Conservation (phyloP, 2,797 vertebrate species). For the Muraenolepis orangiensis region DNA sequence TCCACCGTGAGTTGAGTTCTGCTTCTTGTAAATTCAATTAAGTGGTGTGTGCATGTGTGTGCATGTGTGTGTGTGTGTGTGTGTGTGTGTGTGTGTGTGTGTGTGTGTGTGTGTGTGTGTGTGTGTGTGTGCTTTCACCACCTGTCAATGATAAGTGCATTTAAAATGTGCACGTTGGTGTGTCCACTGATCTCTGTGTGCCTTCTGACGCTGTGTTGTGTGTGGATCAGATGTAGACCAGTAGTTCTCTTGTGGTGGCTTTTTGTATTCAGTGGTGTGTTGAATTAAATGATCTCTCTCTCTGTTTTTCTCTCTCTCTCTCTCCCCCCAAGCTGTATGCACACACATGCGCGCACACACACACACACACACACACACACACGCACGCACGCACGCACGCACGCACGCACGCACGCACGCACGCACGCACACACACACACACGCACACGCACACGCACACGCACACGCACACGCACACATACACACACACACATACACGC, state of each 20-base stretch:
- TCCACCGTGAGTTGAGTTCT: not conserved
- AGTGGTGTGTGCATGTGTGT: conserved; percentile 8
- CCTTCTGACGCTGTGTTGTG: conserved; percentile 17
- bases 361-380: conserved; percentile 16
- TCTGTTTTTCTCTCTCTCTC: not conserved
- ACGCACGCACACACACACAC: conserved; percentile 4
- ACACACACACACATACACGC: not conserved
- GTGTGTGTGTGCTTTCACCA: not conserved
- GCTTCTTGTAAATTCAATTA: not conserved
- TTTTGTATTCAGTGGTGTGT: conserved; percentile 32
- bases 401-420: conserved; percentile 3
- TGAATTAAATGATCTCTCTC: conserved; percentile 48
- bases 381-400: conserved; percentile 27
- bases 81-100: not conserved
- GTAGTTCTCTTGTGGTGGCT: not conserved
- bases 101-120: conserved; percentile 3
- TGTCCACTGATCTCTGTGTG: not conserved
- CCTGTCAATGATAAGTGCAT: not conserved
- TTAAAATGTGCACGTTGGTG: not conserved
- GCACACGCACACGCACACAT: conserved; percentile 15
- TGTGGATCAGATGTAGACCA: not conserved
- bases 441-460: conserved; percentile 23
- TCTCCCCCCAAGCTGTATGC: conserved; percentile 20
- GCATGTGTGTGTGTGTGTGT: not conserved
- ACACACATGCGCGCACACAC: conserved; percentile 12